A percentile compares a stretch with the other conserved stretches of the same genome.
These are phyloP conservation scores for Pygoscelis antarcticus DNA, from an alignment of 2,113 vertebrate genomes.

Conservation along the genomic window DNA sequence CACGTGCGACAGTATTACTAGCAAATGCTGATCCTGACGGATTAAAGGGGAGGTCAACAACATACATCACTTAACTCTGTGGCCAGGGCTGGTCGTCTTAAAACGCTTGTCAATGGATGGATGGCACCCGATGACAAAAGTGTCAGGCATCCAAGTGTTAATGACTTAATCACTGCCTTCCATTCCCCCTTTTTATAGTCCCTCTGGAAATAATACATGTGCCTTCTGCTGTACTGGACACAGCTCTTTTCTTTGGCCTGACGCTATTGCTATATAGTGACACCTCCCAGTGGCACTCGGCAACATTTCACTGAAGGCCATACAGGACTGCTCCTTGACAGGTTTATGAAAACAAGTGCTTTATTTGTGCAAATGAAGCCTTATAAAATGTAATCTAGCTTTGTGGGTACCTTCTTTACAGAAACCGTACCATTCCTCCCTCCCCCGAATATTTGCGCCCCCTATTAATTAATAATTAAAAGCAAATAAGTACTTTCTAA, in stretches of 20 bases:
- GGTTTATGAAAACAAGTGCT: neutral
- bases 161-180: neutral
- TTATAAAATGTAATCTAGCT: neutral
- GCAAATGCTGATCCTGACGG: neutral
- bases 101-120: neutral
- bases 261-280: neutral
- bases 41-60: neutral
- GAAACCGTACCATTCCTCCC: neutral
- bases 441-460: neutral
- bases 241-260: neutral
- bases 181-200: neutral
- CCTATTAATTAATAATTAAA: neutral
- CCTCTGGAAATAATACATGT: neutral
- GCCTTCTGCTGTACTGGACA: neutral
- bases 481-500: neutral
- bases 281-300: constrained; percentile 58
- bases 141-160: neutral
- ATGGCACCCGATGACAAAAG: neutral
- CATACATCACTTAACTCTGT: neutral
- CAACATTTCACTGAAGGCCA: constrained; percentile 40
- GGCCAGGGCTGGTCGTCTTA: neutral
- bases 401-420: neutral
- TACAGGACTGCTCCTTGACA: neutral
- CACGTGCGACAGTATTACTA: neutral
- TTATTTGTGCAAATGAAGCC: neutral